Evolutionary conservation across 1,140 invertebrate species (phyloP).

Genomic region (Saccostrea echinata): DNA sequence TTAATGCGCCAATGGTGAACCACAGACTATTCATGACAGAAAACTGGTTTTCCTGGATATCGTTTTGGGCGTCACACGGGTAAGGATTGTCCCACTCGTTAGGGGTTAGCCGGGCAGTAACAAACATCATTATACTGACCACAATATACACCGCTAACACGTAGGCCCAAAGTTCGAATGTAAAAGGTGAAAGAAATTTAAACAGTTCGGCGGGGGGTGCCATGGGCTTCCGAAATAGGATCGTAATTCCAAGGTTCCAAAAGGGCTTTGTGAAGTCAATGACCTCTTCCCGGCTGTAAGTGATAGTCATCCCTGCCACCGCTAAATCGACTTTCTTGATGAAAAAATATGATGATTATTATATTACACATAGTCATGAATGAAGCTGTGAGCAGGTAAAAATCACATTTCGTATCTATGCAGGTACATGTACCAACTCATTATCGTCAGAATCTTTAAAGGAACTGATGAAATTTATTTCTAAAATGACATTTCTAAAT

Average conservation of each 20-base stretch:
- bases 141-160: constrained; percentile 8
- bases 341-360: neutral
- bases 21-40: neutral
- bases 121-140: constrained; percentile 28
- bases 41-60: neutral
- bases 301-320: constrained; percentile 10
- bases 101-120: neutral
- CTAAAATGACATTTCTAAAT: neutral
- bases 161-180: constrained; percentile 4
- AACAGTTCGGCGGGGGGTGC: constrained; percentile 12
- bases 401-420: too few species aligned
- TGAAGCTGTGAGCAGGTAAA: too few species aligned
- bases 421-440: too few species aligned
- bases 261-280: constrained; percentile 10
- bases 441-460: too few species aligned
- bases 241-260: constrained; percentile 8
- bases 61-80: neutral
- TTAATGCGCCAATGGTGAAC: constrained; percentile 7
- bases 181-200: constrained; percentile 1
- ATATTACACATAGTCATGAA: too few species aligned
- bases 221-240: constrained; percentile 5
- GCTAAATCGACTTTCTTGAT: constrained; percentile 4
- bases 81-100: constrained; percentile 15
- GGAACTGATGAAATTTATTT: too few species aligned
- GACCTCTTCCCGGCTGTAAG: neutral